phyloP scores from a whole-genome alignment of 1,140 invertebrate genomes.

The Trichoplusia ni region DNA sequence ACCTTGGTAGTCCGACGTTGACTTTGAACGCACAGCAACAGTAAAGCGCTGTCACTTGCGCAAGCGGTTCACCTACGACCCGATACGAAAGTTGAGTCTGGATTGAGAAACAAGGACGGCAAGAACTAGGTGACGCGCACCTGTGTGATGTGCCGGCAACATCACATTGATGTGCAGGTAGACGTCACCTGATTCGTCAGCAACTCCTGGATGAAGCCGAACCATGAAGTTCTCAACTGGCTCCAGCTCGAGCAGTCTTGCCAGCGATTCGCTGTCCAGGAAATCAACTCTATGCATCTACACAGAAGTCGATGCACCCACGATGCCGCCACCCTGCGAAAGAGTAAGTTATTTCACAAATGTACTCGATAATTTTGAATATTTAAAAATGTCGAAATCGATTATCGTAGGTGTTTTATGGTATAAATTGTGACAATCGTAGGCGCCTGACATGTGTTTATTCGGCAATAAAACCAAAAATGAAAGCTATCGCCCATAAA shows the following conservation, averaged over 20 bases:
- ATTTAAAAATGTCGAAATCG: not conserved
- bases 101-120: slow-evolving; percentile 21
- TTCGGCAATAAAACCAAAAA: slow-evolving; percentile 33
- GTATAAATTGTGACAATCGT: too few relatives aligned
- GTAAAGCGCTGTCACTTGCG: slow-evolving; percentile 44
- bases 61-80: slow-evolving; percentile 43
- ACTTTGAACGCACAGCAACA: slow-evolving; percentile 47
- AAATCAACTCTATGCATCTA: slow-evolving; percentile 82
- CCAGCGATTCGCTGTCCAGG: slow-evolving; percentile 81
- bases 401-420: not conserved
- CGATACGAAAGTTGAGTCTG: slow-evolving; percentile 28
- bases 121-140: slow-evolving; percentile 46
- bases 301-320: slow-evolving; percentile 67
- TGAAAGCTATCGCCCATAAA: slow-evolving; percentile 38
- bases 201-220: slow-evolving; percentile 40
- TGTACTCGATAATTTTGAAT: not conserved
- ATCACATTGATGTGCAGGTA: slow-evolving; percentile 65
- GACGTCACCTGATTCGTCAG: slow-evolving; percentile 66
- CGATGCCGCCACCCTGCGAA: slow-evolving; percentile 63
- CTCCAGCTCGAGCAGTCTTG: slow-evolving; percentile 80
- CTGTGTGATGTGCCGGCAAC: slow-evolving; percentile 74
- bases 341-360: slow-evolving; percentile 56
- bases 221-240: slow-evolving; percentile 82
- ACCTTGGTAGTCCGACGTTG: slow-evolving; percentile 43
- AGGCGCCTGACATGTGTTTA: slow-evolving; percentile 19